Base-by-base conservation (phyloP, 2,113 vertebrate genomes). In the Cyprinodon tularosa region DNA sequence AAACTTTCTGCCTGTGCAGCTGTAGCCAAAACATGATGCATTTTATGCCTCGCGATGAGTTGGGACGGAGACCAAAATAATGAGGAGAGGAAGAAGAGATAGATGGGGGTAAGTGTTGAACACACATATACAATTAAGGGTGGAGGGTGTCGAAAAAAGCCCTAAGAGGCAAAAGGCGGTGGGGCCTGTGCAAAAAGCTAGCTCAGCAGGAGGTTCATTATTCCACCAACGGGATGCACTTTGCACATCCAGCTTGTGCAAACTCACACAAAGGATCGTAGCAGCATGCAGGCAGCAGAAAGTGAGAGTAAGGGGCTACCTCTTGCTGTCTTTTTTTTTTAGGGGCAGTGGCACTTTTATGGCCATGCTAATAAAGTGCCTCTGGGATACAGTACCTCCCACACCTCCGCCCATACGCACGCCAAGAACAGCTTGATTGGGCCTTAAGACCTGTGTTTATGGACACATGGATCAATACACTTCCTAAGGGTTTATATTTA, bases 201-300 rank as follows among this genome's bases (percentile, higher is more conserved):
- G 76, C 89, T 94, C 91, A 91, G 93, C 93, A 90, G 84, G 91
- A 86, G 87, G 84, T 82, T 86, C 82, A 91, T 91, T 92, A 90
- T 80, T 79, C 83, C 91, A 84, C 91, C 86, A 85, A 88, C 83
- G 91, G 78, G 90, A 89, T 89, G 82, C 80, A 80, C 85, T 91
- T 87, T 89, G 86, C 87, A 90, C 87, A 84, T 91, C 87, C 62
- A 92, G 89, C 86, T 83, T 86, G 84, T 86, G 83, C 85, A 83
- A 90, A 84, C 86, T 82, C 88, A 89, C 89, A 93, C 87, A 93
- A 93, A 92, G 87, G 83, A 87, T 77, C 67, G 38, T 62, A 65
- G 76, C 82, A 47, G 81, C 42, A 10, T 29, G 44, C 47, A 78
- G 85, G 78, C 85, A 78, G 80, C 76, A 83, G 82, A 77, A 67